Percentiles rank a stretch among this genome's conserved stretches.
phyloP scores from a whole-genome alignment of 2,797 vertebrate species.

The Vireo griseus region DNA sequence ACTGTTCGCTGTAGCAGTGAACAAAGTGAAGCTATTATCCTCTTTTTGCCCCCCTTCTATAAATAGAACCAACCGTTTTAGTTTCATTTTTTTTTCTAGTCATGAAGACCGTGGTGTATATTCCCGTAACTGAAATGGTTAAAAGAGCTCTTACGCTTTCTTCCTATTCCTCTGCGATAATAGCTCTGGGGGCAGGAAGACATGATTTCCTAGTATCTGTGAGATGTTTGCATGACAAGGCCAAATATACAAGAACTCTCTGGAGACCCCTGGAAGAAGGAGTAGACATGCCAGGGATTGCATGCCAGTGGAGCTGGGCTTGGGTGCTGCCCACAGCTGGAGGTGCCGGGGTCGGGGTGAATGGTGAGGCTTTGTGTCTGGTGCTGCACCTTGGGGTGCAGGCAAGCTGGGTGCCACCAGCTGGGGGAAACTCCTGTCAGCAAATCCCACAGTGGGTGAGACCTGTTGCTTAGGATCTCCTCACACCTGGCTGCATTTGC shows the following conservation, averaged over 20 bases:
- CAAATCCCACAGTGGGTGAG: neutral
- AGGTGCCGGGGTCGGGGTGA: neutral
- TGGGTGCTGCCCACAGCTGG: neutral
- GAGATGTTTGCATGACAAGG: neutral
- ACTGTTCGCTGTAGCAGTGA: neutral
- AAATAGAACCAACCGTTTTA: neutral
- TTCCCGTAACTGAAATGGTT: neutral
- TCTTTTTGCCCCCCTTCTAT: neutral
- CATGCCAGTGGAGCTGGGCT: fast-evolving
- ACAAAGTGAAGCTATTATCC: neutral
- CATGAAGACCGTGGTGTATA: neutral
- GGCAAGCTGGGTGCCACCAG: neutral
- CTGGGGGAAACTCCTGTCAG: neutral
- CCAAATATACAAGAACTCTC: neutral
- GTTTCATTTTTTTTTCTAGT: slow-evolving; percentile 25
- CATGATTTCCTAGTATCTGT: fast-evolving
- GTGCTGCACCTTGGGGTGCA: neutral
- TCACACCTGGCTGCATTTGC: neutral
- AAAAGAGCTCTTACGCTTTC: neutral
- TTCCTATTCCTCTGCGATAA: neutral
- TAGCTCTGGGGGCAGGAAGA: neutral
- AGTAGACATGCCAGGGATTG: neutral
- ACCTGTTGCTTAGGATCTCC: neutral
- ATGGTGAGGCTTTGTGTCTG: neutral
- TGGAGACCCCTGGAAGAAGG: neutral